Evolutionary conservation across 92 coral and sea anemone genomes (phyloP), one percentile per base, ranked within the genome.

Genomic region (Actinernus sp.): DNA sequence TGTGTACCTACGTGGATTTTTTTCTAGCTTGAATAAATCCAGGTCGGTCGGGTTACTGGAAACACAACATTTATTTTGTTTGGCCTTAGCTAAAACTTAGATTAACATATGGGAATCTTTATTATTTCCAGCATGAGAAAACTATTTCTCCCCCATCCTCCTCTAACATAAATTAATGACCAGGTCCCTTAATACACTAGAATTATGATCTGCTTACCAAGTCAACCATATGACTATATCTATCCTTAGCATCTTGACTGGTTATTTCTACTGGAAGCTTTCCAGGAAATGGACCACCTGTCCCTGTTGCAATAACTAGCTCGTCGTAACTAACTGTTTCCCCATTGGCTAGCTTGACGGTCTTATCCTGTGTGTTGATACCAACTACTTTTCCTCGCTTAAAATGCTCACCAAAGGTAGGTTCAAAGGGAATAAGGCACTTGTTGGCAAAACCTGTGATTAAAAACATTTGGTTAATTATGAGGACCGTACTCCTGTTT

Each of bases 281-380:
- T 30, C 87, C 76, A 13, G 98, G 98, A 65, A 93, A 93, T 26
- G 92, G 93, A 13, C 98, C 98, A 1, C 91, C 92, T 3, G 98
- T 93, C 24, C 98, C 98, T 0, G 98, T 93, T 0, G 98, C 98
- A 30, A 93, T 68, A 13, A 93, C 74, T 5, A 93, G 73, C 37
- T 89, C 87, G 41, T 93, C 98, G 52, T 89, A 89, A 20, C 65
- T 38, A 56, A 93, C 52, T 2, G 80, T 81, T 47, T 93, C 96
- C 10, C 98, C 96, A 53, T 53, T 88, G n/a, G 74, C 73, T 3
- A 93, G 71, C 57, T 73, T 62, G 0, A 93, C 84, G 41, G 68
- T 68, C 71, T 93, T 90, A n/a, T 59, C 90, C 14, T 53, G 22
- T 24, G 80, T 72, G 56, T 89, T 68, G 37, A 93, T 64, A 18